Evolutionary conservation across 2,888 invertebrate species (phyloP).

Genomic region (Punctoribates punctum): DNA sequence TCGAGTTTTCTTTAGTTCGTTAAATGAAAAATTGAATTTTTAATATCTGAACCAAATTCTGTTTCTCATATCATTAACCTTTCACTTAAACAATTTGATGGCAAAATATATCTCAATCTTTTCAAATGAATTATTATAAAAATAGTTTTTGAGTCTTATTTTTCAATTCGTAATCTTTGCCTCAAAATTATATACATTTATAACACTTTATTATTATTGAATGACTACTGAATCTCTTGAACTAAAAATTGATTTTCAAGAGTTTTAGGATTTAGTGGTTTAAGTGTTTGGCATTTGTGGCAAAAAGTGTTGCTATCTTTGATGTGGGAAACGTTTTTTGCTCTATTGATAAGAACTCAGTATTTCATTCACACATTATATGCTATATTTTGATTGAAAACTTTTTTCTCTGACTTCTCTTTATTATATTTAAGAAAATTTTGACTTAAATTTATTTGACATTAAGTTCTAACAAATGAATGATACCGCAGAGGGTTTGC

Average conservation of each 20-base stretch:
- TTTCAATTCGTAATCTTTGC: too few relatives aligned
- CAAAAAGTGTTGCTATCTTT: not conserved
- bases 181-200: too few relatives aligned
- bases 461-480: not conserved
- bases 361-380: not conserved
- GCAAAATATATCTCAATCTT: not conserved
- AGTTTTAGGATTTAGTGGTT: not conserved
- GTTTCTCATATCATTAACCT: conserved; percentile 5
- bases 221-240: too few relatives aligned
- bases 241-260: not conserved
- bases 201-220: too few relatives aligned
- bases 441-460: not conserved
- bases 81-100: conserved; percentile 3
- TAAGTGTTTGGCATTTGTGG: too few relatives aligned
- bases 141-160: too few relatives aligned
- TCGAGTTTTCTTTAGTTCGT: not conserved
- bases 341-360: not conserved
- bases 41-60: not conserved
- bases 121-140: too few relatives aligned
- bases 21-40: not conserved
- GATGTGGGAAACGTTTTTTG: not conserved
- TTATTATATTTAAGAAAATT: not conserved
- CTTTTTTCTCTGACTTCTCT: not conserved
- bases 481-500: conserved; percentile 13
- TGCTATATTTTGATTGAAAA: not conserved